These are phyloP conservation scores for Oreonectes daqikongensis DNA, from an alignment of 2,797 vertebrate genomes.

Conservation along the genomic window DNA sequence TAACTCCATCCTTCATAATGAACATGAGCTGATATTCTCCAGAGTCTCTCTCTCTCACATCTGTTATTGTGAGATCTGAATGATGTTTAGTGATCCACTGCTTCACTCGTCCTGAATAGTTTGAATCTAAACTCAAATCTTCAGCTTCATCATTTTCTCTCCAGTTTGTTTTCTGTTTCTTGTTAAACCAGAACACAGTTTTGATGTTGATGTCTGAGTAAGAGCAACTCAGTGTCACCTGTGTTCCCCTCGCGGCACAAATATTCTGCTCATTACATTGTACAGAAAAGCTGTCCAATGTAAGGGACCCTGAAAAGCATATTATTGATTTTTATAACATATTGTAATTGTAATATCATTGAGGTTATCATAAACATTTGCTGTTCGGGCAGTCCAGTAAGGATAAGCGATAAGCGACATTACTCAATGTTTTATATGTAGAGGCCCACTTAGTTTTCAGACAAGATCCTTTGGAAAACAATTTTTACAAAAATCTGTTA, in stretches of 20 bases:
- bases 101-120: conserved; percentile 43
- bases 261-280: not conserved
- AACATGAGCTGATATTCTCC: conserved; percentile 51
- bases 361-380: not conserved
- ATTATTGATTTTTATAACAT: not conserved
- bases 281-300: not conserved
- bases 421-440: no score
- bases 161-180: conserved; percentile 50
- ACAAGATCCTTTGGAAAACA: no score
- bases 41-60: conserved; percentile 47
- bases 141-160: conserved; percentile 39
- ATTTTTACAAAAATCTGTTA: no score
- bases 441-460: not conserved
- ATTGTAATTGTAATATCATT: conserved; percentile 44
- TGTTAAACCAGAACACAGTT: conserved; percentile 45
- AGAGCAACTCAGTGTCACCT: conserved; percentile 20
- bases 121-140: conserved; percentile 46
- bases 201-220: not conserved
- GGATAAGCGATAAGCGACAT: no score
- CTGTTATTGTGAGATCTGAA: conserved; percentile 34
- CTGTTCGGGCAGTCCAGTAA: no score
- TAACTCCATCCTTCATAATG: conserved; percentile 42
- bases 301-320: not conserved
- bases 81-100: not conserved
- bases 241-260: conserved; percentile 17